Evolutionary conservation across 2,888 invertebrate species (phyloP), one percentile per base, ranked within the genome.

Genomic region (Theristus sp.): DNA sequence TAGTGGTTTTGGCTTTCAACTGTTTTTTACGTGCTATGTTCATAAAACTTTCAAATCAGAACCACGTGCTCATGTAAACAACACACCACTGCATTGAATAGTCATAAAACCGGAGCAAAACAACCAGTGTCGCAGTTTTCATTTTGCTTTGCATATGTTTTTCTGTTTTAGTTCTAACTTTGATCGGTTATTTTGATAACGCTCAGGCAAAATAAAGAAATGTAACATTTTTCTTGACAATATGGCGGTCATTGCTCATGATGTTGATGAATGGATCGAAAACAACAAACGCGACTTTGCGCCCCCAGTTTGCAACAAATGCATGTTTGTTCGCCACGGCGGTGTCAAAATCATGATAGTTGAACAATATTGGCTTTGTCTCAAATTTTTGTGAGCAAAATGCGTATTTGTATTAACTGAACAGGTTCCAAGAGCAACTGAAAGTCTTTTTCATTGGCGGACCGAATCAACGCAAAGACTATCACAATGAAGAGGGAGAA

Each of bases 391-490:
- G 10, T 22, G 10, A 22, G 46, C 46, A 46, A 46, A 46, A 17
- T 46, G 10, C 46, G 13, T 17, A 46, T 17, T 17, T 17, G 10
- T 17, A 27, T 54, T 29, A 59, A 13, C 31, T n/a, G 56, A 57
- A 47, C 57, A 69, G 69, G 68, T 72, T 66, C 62, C 69, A 71
- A 57, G 75, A 76, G 17, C 80, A 80, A 66, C 68, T 80, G 68
- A 79, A 79, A 65, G 75, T 79, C 28, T 79, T 81, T 66, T 80
- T 75, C 67, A 80, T 81, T 25, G 80, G 80, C 17, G 81, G 81
- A 31, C 80, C 81, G 1, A 81, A 81, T 67, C 72, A 74, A 60
- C 70, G 80, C 56, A 77, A 78, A 64, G 81, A 81, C 67, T 81
- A 76, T 66, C 81, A 81, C 68, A 69, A 81, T 59, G 80, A 81